Percentiles rank a stretch among this genome's conserved stretches.
phyloP scores from a whole-genome alignment of 2,113 vertebrate genomes.

The Pelusios castaneus region DNA sequence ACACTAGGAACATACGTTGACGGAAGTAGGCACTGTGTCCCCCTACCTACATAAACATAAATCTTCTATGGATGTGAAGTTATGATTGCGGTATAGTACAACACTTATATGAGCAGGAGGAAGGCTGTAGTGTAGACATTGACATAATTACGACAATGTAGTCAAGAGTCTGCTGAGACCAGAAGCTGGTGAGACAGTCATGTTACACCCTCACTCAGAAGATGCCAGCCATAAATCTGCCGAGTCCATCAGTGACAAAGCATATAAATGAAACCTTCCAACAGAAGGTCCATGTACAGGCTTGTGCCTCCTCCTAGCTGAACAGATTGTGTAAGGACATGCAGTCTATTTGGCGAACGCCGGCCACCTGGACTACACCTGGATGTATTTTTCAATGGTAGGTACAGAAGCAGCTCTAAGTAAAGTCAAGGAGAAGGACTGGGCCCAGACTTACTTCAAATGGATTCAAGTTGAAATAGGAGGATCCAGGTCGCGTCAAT shows the following conservation, averaged over 20 bases:
- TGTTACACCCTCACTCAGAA: fast-evolving
- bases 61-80: no score
- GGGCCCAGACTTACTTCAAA: conserved; percentile 85
- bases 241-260: background rate
- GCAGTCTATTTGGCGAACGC: fast-evolving
- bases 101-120: no score
- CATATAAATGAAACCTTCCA: fast-evolving
- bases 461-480: conserved; percentile 98
- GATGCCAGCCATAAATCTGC: background rate
- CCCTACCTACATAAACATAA: no score
- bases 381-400: background rate
- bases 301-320: fast-evolving
- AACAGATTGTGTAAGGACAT: fast-evolving
- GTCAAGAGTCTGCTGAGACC: background rate
- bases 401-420: background rate
- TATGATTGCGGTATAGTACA: no score
- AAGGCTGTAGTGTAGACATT: no score
- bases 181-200: background rate
- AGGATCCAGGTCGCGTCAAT: conserved; percentile 92
- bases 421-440: background rate
- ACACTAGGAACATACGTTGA: no score
- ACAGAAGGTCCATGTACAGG: fast-evolving
- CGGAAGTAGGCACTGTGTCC: no score
- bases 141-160: no score
- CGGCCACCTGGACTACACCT: background rate